Evolutionary conservation across 2,888 invertebrate species (phyloP).

Genomic region (Oasisia sp.): DNA sequence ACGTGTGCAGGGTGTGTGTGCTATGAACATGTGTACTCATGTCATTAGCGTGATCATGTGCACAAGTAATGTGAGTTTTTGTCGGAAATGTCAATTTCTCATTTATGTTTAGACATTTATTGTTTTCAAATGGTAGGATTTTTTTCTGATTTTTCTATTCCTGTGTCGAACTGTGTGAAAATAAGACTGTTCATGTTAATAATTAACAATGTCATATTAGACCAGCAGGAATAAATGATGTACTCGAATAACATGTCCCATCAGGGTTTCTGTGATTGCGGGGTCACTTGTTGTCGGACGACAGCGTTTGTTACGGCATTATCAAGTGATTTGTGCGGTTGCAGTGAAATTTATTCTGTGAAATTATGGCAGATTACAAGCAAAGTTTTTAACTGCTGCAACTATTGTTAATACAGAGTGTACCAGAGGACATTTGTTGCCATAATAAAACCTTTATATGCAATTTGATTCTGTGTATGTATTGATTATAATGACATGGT

Average conservation of each 20-base stretch:
- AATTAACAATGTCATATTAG: neutral
- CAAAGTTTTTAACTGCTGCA: neutral
- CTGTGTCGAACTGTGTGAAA: neutral
- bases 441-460: neutral
- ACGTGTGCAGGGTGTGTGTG: neutral
- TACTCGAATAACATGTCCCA: neutral
- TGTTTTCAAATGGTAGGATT: no score
- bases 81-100: neutral
- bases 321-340: neutral
- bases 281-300: neutral
- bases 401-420: neutral
- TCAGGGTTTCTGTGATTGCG: no score
- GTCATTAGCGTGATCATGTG: neutral
- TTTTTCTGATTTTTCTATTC: neutral
- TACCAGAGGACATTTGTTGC: neutral
- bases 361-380: neutral
- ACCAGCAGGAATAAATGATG: neutral
- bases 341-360: neutral
- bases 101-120: neutral
- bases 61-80: neutral
- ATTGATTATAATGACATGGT: neutral
- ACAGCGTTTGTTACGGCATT: neutral
- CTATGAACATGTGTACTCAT: neutral
- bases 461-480: neutral
- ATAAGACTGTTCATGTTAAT: neutral